Evolutionary conservation across 1,140 invertebrate species (phyloP).

Genomic region (Scaptomyza graminum): DNA sequence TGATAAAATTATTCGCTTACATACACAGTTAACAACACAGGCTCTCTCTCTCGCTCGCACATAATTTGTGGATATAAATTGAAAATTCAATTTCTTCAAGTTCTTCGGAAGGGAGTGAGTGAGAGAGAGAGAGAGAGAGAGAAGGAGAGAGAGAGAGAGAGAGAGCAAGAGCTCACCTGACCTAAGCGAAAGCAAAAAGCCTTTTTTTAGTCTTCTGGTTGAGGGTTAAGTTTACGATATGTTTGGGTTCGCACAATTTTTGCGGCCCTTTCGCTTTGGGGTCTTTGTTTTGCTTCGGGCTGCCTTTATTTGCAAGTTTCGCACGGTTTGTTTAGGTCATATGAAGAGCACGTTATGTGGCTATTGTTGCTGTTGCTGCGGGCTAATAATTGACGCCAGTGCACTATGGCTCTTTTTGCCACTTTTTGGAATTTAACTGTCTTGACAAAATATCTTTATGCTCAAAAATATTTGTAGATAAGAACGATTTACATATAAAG

Average conservation of each 20-base stretch:
- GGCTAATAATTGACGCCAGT: conserved; percentile 70
- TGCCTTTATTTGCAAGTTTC: conserved; percentile 11
- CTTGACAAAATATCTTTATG: too few relatives aligned
- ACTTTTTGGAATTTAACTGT: too few relatives aligned
- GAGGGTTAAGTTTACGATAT: conserved; percentile 61
- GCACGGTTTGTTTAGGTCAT: conserved; percentile 45
- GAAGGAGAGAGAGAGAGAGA: too few relatives aligned
- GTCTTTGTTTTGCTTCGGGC: conserved; percentile 35
- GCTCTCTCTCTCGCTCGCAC: conserved; percentile 11
- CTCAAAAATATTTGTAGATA: too few relatives aligned
- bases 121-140: background rate
- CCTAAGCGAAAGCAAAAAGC: conserved; percentile 36
- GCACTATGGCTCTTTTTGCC: background rate
- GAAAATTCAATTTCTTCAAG: conserved; percentile 82
- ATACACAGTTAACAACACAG: conserved; percentile 63
- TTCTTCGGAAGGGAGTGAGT: conserved; percentile 25
- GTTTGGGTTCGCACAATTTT: conserved; percentile 65
- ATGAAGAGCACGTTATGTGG: conserved; percentile 36
- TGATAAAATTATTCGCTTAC: conserved; percentile 82
- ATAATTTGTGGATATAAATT: conserved; percentile 77
- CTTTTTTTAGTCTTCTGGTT: background rate
- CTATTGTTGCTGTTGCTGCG: conserved; percentile 28
- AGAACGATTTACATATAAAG: too few relatives aligned
- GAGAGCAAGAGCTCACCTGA: conserved; percentile 31
- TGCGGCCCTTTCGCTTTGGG: conserved; percentile 29